Evolutionary conservation across 2,888 invertebrate species (phyloP).

Genomic region (Cataglyphis albicans): DNA sequence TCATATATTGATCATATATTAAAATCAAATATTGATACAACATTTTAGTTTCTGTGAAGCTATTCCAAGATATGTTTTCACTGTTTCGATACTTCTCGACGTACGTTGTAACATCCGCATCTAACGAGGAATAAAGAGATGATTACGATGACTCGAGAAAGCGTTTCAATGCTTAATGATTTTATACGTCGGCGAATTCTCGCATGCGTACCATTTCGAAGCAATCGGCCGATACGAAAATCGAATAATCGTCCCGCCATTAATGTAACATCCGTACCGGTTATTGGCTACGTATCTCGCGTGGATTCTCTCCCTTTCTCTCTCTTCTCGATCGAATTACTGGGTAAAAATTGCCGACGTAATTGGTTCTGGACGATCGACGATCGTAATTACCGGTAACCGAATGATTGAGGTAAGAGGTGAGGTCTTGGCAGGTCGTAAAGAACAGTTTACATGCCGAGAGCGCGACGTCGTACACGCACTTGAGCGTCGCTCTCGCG

Average conservation of each 20-base stretch:
- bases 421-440: slow-evolving; percentile 79
- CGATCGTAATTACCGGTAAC: slow-evolving; percentile 78
- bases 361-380: slow-evolving; percentile 79
- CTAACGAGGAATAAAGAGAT: slow-evolving; percentile 40
- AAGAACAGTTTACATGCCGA: slow-evolving; percentile 78
- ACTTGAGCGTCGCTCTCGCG: slow-evolving; percentile 50
- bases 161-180: slow-evolving; percentile 42
- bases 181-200: slow-evolving; percentile 27
- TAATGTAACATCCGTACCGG: slow-evolving; percentile 57
- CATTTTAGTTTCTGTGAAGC: background rate
- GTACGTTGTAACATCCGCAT: slow-evolving; percentile 21
- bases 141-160: slow-evolving; percentile 45
- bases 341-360: slow-evolving; percentile 76
- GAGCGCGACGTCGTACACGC: slow-evolving; percentile 72
- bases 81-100: background rate
- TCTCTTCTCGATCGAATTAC: slow-evolving; percentile 66
- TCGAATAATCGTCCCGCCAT: slow-evolving; percentile 54
- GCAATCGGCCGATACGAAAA: slow-evolving; percentile 58
- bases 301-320: slow-evolving; percentile 45
- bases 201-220: slow-evolving; percentile 27
- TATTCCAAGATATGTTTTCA: slow-evolving; percentile 5
- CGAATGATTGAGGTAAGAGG: slow-evolving; percentile 75
- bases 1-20: too few species aligned
- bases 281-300: slow-evolving; percentile 66
- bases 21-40: slow-evolving; percentile 31